phyloP scores from a whole-genome alignment of 2,888 invertebrate species.

The Tipula unca region DNA sequence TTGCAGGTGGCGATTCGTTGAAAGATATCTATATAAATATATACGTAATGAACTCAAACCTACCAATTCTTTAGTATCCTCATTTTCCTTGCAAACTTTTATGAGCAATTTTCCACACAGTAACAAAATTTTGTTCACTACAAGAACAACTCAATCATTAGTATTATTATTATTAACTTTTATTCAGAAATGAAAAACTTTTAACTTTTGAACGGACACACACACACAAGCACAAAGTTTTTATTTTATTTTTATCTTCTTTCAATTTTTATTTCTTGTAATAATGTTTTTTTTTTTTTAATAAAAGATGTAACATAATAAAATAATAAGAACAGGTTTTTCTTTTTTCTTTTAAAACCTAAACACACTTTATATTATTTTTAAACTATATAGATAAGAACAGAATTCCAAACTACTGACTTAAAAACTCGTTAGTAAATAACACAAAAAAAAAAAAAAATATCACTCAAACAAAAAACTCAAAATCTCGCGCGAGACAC shows the following conservation, averaged over 20 bases:
- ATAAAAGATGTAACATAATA: neutral
- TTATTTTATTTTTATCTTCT: neutral
- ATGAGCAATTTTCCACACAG: constrained; percentile 14
- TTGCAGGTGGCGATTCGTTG: neutral
- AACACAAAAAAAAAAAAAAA: neutral
- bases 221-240: neutral
- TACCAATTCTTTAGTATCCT: constrained; percentile 38
- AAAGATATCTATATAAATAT: neutral
- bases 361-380: neutral
- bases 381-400: neutral
- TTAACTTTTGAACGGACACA: neutral
- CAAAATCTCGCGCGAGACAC: neutral
- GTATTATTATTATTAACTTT: neutral
- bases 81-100: constrained; percentile 30
- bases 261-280: constrained; percentile 1
- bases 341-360: neutral
- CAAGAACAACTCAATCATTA: neutral
- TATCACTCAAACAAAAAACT: too few species aligned
- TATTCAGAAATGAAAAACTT: neutral
- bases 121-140: neutral
- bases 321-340: neutral
- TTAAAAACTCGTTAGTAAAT: neutral
- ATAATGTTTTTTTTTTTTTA: neutral
- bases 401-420: neutral
- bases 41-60: constrained; percentile 24